A percentile compares a stretch with the other conserved stretches of the same genome.
Conservation (phyloP, 2,888 invertebrate species). For the Eutolmus rufibarbis region DNA sequence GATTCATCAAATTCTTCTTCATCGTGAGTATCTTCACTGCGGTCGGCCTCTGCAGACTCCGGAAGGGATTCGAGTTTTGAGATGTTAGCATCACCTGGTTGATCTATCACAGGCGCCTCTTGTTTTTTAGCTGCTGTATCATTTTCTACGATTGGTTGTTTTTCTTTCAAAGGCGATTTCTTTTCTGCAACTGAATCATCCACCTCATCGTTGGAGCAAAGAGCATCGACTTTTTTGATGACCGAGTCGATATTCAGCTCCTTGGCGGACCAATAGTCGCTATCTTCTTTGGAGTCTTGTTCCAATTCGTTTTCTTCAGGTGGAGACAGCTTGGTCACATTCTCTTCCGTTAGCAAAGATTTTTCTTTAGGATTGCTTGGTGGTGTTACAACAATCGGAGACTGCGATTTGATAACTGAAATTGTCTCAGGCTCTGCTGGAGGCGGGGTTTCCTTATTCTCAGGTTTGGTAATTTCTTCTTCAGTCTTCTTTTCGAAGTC, state of each 20-base stretch:
- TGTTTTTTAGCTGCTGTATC: neutral
- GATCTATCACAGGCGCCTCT: conserved; percentile 5
- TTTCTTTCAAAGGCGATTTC: conserved; percentile 13
- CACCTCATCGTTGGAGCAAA: conserved; percentile 65
- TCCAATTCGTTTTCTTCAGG: conserved; percentile 61
- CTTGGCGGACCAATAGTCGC: conserved; percentile 80
- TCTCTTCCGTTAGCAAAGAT: conserved; percentile 57
- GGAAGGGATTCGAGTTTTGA: conserved; percentile 44
- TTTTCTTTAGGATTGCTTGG: conserved; percentile 43
- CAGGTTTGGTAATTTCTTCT: neutral
- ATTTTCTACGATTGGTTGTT: neutral
- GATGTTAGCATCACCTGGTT: conserved; percentile 29
- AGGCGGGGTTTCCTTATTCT: neutral
- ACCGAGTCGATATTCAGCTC: conserved; percentile 83
- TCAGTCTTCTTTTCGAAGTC: neutral
- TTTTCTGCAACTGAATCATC: neutral
- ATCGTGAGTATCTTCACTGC: conserved; percentile 53
- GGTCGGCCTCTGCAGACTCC: conserved; percentile 41
- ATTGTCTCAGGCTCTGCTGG: conserved; percentile 21
- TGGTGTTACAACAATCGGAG: neutral
- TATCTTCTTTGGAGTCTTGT: conserved; percentile 72
- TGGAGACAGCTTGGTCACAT: conserved; percentile 56
- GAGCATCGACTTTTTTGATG: conserved; percentile 78
- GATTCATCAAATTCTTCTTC: conserved; percentile 57
- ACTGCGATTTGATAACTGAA: conserved; percentile 43